phyloP scores from a whole-genome alignment of 2,888 invertebrate genomes.

The Rhagonycha lutea region DNA sequence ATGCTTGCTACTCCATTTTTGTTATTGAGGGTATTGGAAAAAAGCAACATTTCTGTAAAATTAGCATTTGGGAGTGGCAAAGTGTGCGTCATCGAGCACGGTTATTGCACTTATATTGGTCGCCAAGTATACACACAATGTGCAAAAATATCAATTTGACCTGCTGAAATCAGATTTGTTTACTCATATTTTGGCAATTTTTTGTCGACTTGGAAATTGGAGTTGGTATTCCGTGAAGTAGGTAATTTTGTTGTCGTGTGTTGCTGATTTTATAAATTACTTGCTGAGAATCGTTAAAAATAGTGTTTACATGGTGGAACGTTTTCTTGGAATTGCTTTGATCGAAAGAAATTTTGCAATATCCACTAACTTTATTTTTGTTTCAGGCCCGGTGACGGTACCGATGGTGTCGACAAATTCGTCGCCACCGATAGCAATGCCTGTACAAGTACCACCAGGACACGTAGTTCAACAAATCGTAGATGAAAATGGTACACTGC shows the following conservation, averaged over 20 bases:
- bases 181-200: background rate
- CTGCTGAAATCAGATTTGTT: background rate
- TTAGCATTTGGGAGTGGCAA: conserved; percentile 17
- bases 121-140: conserved; percentile 5
- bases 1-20: background rate
- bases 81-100: conserved; percentile 12
- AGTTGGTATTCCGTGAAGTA: background rate
- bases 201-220: background rate
- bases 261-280: background rate
- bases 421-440: conserved; percentile 80
- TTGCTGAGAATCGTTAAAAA: background rate
- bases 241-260: background rate
- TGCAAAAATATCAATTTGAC: background rate
- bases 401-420: conserved; percentile 83
- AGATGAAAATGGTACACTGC: conserved; percentile 85
- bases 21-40: background rate
- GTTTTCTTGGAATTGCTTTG: background rate
- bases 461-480: conserved; percentile 91
- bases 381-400: conserved; percentile 80
- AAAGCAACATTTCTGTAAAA: conserved; percentile 9
- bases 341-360: background rate
- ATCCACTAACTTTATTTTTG: conserved; percentile 27
- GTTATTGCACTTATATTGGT: conserved; percentile 47
- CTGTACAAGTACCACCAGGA: conserved; percentile 89
- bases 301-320: background rate